Conservation (phyloP, 2,797 vertebrate species). For the Sus cebifrons region DNA sequence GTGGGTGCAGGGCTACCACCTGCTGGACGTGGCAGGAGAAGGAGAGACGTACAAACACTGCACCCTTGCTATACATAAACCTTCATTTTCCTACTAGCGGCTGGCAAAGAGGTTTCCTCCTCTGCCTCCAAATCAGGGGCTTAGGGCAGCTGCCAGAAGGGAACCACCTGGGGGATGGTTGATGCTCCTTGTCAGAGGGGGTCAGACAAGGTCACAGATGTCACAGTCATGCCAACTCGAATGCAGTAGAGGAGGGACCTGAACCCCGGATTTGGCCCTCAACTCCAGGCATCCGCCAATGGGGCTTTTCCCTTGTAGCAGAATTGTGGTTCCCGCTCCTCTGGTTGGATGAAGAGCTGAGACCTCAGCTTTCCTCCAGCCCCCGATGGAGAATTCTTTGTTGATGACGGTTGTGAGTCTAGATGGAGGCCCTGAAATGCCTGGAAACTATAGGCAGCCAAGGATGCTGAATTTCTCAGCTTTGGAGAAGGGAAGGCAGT, state of each 20-base stretch:
- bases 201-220: background rate
- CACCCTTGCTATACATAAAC: background rate
- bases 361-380: background rate
- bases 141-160: fast-evolving
- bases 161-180: background rate
- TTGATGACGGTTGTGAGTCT: background rate
- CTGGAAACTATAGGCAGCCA: background rate
- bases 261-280: background rate
- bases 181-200: background rate
- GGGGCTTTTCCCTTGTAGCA: background rate
- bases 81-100: background rate
- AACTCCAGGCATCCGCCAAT: fast-evolving
- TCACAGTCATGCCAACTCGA: background rate
- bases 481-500: background rate
- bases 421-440: background rate
- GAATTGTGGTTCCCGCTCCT: background rate
- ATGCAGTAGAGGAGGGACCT: background rate
- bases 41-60: background rate
- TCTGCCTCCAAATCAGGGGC: background rate
- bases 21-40: background rate
- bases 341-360: background rate
- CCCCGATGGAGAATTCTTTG: background rate
- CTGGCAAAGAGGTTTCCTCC: background rate
- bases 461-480: background rate
- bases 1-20: background rate